A percentile compares a stretch with the other conserved stretches of the same genome.
Conservation (phyloP, 2,888 invertebrate genomes). For the Carcina quercana region DNA sequence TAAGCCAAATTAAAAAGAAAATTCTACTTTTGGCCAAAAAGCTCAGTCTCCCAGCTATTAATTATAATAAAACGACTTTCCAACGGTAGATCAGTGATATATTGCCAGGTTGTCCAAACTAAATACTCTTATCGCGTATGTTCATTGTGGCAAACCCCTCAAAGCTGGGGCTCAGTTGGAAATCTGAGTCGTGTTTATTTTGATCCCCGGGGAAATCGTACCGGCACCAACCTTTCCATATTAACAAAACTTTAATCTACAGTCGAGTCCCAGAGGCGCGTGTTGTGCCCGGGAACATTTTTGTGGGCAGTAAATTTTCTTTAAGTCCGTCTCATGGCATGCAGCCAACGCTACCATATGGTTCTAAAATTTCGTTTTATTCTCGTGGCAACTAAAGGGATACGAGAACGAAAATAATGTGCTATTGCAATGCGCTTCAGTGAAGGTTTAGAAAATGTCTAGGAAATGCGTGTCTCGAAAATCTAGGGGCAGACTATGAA, state of each 20-base stretch:
- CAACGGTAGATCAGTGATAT: too few species aligned
- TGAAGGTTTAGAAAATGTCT: too few species aligned
- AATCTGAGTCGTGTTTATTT: constrained; percentile 41
- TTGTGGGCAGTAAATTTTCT: constrained; percentile 60
- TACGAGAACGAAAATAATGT: too few species aligned
- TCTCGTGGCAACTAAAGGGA: constrained; percentile 31
- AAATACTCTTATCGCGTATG: constrained; percentile 29
- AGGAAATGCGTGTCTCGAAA: too few species aligned
- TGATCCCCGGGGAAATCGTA: constrained; percentile 47
- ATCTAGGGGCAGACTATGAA: too few species aligned
- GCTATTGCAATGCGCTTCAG: too few species aligned
- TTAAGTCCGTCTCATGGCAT: constrained; percentile 51
- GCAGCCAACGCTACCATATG: constrained; percentile 46
- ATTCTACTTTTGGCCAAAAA: too few species aligned
- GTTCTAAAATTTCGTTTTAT: constrained; percentile 42
- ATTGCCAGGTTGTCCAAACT: constrained; percentile 17
- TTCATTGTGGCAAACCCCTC: constrained; percentile 26
- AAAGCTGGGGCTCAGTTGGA: constrained; percentile 25
- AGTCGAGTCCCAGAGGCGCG: constrained; percentile 31
- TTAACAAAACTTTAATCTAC: constrained; percentile 60
- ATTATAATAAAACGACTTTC: too few species aligned
- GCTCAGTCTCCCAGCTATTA: too few species aligned
- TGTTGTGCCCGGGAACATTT: constrained; percentile 38
- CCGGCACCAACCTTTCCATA: constrained; percentile 43
- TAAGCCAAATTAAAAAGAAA: too few species aligned